These are phyloP conservation scores for Ammodramus savannarum DNA, from an alignment of 2,113 vertebrate genomes.

Conservation along the genomic window DNA sequence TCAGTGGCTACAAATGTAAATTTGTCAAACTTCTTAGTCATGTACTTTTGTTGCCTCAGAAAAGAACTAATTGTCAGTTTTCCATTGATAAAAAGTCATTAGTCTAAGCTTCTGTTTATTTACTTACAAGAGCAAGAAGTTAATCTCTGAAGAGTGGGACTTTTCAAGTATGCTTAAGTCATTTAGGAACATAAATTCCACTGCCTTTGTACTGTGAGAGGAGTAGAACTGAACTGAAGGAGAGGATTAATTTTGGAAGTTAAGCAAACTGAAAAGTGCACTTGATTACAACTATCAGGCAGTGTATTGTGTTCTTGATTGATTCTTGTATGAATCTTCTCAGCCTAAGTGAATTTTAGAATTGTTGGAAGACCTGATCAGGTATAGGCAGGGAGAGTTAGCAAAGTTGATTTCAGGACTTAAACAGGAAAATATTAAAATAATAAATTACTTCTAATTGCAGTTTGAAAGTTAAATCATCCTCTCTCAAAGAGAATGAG, in stretches of 20 bases:
- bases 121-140: background rate
- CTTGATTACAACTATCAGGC: background rate
- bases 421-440: background rate
- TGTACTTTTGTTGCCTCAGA: background rate
- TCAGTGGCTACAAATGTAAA: background rate
- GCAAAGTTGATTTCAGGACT: background rate
- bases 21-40: background rate
- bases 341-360: background rate
- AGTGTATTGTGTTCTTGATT: background rate
- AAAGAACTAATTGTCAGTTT: background rate
- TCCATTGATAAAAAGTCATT: background rate
- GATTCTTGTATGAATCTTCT: background rate
- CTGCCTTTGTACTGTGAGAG: background rate
- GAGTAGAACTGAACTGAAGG: background rate
- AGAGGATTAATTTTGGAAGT: background rate
- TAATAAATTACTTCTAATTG: background rate
- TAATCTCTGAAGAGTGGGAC: background rate
- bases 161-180: background rate
- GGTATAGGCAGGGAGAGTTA: background rate
- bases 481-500: background rate
- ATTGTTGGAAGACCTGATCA: background rate
- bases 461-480: background rate
- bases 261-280: background rate
- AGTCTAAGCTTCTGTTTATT: background rate
- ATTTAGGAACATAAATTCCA: background rate